Base-by-base conservation (phyloP, 1,140 invertebrate genomes). In the Ganaspis sp. region DNA sequence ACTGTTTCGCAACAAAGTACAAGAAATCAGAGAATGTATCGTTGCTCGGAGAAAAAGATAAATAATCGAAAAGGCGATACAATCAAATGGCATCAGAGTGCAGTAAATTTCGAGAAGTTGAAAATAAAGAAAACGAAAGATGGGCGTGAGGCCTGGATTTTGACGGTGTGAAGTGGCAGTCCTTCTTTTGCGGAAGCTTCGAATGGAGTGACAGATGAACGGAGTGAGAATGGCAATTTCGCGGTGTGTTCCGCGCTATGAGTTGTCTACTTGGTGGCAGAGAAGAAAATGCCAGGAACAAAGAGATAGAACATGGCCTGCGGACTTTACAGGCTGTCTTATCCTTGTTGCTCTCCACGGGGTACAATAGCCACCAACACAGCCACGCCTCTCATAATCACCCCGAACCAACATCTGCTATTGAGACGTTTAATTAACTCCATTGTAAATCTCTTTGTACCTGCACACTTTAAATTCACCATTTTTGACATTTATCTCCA, bases 381-480 rank as follows among this genome's bases (percentile, higher is more conserved):
- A 84, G 73, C 83, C 83, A 84, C 80, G 84, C 86, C 86, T 84
- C 81, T 69, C 80, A 81, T 90, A 89, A 90, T 89, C 87, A 88
- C 86, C 87, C 84, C 83, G 83, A 83, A 84, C 85, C 80, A 82
- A 85, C 87, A 84, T 85, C 87, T 88, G 87, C 86, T 88, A 90
- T 90, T 89, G 87, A 89, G 87, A 89, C 87, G 87, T 90, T 89
- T 90, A 90, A 90, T 90, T 90, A 90, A 90, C 88, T 90, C 85
- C 81, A 85, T 88, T 87, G 87, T 87, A 82, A 79, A 82, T 72
- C 81, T 85, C 82, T 85, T 88, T 89, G 0, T 45, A 69, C 5
- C 49, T 40, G n/a, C 29, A 49, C n/a, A 15, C 29, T 37, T 15
- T 64, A 64, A 64, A 64, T 26, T 26, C 11, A 12, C 4, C 26